Percentiles rank a stretch among this genome's conserved stretches.
These are phyloP conservation scores for Drosophila leonis DNA, from an alignment of 2,888 invertebrate genomes.

Conservation along the genomic window DNA sequence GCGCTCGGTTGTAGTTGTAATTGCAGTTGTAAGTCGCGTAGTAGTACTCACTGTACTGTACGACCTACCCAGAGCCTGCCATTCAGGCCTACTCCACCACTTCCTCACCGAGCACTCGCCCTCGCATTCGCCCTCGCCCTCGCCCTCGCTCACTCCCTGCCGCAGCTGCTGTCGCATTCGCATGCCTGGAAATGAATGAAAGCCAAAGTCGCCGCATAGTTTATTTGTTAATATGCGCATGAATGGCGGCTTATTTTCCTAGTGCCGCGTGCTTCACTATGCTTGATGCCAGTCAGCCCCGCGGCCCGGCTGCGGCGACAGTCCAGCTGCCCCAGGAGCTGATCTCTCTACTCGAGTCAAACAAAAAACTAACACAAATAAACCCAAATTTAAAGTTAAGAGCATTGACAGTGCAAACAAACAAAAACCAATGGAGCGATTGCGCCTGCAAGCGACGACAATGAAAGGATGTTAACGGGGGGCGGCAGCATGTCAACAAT, in stretches of 20 bases:
- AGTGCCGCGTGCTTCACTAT: slow-evolving; percentile 1
- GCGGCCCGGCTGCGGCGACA: background rate
- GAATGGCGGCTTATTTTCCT: slow-evolving; percentile 38
- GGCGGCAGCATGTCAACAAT: slow-evolving; percentile 48
- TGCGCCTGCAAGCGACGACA: slow-evolving; percentile 22
- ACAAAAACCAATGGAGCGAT: slow-evolving; percentile 15
- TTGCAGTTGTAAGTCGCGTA: slow-evolving; percentile 70
- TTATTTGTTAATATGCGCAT: slow-evolving; percentile 36
- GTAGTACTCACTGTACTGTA: slow-evolving; percentile 57
- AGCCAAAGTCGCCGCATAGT: slow-evolving; percentile 52
- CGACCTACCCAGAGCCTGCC: slow-evolving; percentile 11
- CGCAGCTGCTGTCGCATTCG: slow-evolving; percentile 28
- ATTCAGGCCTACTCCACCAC: slow-evolving; percentile 22
- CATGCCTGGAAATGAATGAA: slow-evolving; percentile 61
- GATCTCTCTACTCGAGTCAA: slow-evolving; percentile 5
- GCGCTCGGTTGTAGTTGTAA: slow-evolving; percentile 58
- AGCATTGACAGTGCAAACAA: slow-evolving; percentile 16
- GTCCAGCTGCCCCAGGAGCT: background rate
- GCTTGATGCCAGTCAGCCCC: background rate
- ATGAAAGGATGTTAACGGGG: slow-evolving; percentile 31
- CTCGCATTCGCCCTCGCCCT: too few relatives aligned
- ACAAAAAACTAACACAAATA: background rate
- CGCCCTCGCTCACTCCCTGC: background rate
- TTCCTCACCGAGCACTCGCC: background rate
- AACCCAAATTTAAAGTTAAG: slow-evolving; percentile 7